Evolutionary conservation across 2,888 invertebrate species (phyloP).

Genomic region (Tupiocoris notatus): DNA sequence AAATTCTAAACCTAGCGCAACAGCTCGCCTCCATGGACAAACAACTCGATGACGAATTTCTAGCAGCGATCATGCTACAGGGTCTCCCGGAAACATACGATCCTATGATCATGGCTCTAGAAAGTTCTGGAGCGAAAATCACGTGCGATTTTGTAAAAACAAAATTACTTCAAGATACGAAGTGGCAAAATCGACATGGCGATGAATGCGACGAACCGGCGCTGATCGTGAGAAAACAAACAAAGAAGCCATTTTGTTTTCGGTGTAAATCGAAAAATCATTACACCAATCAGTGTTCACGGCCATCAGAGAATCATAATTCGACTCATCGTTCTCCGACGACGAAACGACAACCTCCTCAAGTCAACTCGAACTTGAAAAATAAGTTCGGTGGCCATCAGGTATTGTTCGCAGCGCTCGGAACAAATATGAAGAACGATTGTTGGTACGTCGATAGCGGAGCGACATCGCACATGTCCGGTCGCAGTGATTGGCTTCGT

Average conservation of each 20-base stretch:
- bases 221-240: neutral
- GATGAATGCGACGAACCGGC: neutral
- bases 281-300: neutral
- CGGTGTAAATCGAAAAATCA: neutral
- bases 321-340: too few species aligned
- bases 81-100: slow-evolving; percentile 1
- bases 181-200: neutral
- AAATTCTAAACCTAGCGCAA: neutral
- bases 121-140: neutral
- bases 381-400: too few species aligned
- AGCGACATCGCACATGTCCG: too few species aligned
- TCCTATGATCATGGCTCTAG: slow-evolving; percentile 9
- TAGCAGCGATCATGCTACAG: slow-evolving; percentile 12
- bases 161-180: neutral
- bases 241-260: too few species aligned
- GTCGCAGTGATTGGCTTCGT: too few species aligned
- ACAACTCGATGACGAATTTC: slow-evolving; percentile 8
- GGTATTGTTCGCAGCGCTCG: too few species aligned
- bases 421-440: too few species aligned
- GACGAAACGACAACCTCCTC: too few species aligned
- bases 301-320: neutral
- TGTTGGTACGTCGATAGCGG: too few species aligned
- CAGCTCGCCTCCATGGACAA: neutral
- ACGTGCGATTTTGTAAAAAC: neutral
- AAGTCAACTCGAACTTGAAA: too few species aligned